Base-by-base conservation (phyloP, 2,797 vertebrate genomes). In the Molossus alvarezi region DNA sequence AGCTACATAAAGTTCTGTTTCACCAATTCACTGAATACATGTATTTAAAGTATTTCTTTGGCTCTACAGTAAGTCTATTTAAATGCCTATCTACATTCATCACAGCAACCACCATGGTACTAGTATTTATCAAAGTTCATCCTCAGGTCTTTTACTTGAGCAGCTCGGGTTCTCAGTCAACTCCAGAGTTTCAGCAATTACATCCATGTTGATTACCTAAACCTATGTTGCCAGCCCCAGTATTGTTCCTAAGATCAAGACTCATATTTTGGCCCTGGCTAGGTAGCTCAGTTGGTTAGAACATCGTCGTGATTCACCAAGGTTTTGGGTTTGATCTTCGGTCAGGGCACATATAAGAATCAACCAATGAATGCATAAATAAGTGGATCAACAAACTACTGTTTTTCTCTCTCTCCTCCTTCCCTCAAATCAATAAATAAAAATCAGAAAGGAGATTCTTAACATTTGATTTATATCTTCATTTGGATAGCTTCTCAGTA, bases 1-100 rank as follows among this genome's bases (percentile, higher is more conserved):
- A 90, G 65, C 93, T 96, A 96, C 57, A 97, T 90, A 81, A 95
- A 95, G 76, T 96, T 96, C 37, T 13, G 85, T 82, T 97, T 89
- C 27, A 88, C 60, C 60, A 91, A 73, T 85, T 80, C 87, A 95
- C 90, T 88, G 90, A 91, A 96, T 84, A 58, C 87, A 84, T 94
- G 96, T 93, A 96, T 94, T 92, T 81, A 91, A 84, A 87, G 10
- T 73, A 60, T 84, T 33, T 81, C 11, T 87, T 92, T 92, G 80
- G 14, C 64, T 91, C 29, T 69, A 64, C 14, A 51, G 72, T 75
- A 51, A 75, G 25, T 29, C 18, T 75, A 51, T 29, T 17, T 51
- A 90, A 91, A 69, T 84, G 29, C 15, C 12, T 53, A 9, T 51
- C n/a, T 51, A 1, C 21, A 51, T 13, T 88, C 83, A 67, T 76